A percentile compares a stretch with the other conserved stretches of the same genome.
Conservation (phyloP, 2,113 vertebrate species). For the Peromyscus leucopus region DNA sequence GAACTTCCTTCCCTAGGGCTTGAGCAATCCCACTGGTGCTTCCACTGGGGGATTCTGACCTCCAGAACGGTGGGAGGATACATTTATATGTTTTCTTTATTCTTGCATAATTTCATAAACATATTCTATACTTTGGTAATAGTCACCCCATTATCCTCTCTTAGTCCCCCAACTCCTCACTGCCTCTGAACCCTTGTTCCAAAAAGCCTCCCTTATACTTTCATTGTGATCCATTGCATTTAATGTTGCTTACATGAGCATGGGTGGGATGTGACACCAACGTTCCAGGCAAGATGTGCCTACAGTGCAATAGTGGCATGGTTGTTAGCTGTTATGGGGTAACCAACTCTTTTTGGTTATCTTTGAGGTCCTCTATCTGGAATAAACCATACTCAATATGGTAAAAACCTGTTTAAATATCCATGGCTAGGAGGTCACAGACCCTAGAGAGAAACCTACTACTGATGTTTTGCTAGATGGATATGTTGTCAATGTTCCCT, state of each 20-base stretch:
- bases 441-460: background rate
- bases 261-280: too few relatives aligned
- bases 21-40: background rate
- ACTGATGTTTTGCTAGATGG: background rate
- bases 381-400: background rate
- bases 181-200: background rate
- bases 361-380: background rate
- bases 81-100: background rate
- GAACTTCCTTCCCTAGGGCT: background rate
- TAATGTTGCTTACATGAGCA: background rate
- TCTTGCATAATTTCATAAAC: background rate
- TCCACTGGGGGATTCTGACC: background rate
- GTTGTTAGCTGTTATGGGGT: background rate
- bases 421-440: background rate
- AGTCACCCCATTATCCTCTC: background rate
- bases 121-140: background rate
- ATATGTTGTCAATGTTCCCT: too few relatives aligned
- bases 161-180: background rate
- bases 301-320: background rate
- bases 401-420: background rate
- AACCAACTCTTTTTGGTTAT: background rate
- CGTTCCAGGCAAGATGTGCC: background rate
- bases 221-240: background rate
- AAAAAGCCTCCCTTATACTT: background rate
- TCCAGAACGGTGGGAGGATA: background rate